Evolutionary conservation across 2,888 invertebrate genomes (phyloP).

Genomic region (Scaptomyza polygonia): DNA sequence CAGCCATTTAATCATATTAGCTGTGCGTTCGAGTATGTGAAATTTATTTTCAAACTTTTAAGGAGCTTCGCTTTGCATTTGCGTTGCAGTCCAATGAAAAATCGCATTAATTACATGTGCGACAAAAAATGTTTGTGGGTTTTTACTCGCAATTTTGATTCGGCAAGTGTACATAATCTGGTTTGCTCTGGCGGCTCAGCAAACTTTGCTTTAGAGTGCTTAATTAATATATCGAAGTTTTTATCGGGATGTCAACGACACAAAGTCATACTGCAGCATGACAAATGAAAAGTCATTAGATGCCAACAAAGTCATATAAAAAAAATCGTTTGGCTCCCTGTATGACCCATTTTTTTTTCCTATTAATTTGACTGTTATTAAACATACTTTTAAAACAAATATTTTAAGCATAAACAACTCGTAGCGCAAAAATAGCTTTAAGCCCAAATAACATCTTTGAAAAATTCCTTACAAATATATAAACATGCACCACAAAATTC

Average conservation of each 20-base stretch:
- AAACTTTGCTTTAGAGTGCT: background rate
- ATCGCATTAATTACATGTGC: slow-evolving; percentile 53
- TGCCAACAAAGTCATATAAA: background rate
- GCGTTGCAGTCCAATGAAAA: slow-evolving; percentile 21
- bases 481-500: too few relatives aligned
- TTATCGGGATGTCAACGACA: background rate
- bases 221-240: slow-evolving; percentile 14
- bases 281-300: background rate
- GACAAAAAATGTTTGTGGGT: slow-evolving; percentile 4
- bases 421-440: too few relatives aligned
- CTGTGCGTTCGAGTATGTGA: slow-evolving; percentile 62
- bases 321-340: too few relatives aligned
- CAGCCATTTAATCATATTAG: slow-evolving; percentile 50
- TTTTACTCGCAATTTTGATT: slow-evolving; percentile 12
- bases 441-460: too few relatives aligned
- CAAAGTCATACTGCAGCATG: background rate
- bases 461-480: too few relatives aligned
- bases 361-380: too few relatives aligned
- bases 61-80: slow-evolving; percentile 54
- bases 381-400: too few relatives aligned
- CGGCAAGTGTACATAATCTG: slow-evolving; percentile 16
- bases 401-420: too few relatives aligned
- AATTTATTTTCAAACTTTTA: slow-evolving; percentile 71
- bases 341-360: too few relatives aligned
- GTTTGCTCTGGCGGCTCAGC: slow-evolving; percentile 10